Evolutionary conservation across 53 echinoderm and acorn worm species (phyloP).

Genomic region (Stichopus horrens): DNA sequence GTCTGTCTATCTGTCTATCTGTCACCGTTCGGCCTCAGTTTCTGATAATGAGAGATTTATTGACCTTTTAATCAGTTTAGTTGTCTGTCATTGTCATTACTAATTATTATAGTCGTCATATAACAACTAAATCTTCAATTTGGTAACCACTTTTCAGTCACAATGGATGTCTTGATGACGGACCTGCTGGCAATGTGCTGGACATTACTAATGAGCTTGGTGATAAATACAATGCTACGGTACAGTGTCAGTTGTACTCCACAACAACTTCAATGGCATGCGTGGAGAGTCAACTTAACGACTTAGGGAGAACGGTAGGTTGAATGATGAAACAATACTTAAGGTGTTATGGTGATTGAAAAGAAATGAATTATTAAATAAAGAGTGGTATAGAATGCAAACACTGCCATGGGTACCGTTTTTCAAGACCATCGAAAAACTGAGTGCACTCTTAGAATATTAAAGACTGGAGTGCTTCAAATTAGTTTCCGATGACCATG

Average conservation of each 20-base stretch:
- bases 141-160: neutral
- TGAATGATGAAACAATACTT: neutral
- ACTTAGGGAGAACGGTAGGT: neutral
- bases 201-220: slow-evolving; percentile 21
- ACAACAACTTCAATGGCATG: slow-evolving; percentile 28
- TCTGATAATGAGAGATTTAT: too few relatives aligned
- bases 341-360: neutral
- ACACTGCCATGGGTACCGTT: too few relatives aligned
- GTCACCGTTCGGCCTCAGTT: too few relatives aligned
- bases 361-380: neutral
- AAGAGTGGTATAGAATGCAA: neutral
- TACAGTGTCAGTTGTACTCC: slow-evolving; percentile 55
- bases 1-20: too few relatives aligned
- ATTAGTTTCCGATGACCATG: too few relatives aligned
- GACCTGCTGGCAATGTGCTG: neutral
- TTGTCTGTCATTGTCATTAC: too few relatives aligned
- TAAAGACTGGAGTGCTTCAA: too few relatives aligned
- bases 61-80: too few relatives aligned
- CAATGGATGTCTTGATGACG: slow-evolving; percentile 50
- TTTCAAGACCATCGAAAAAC: too few relatives aligned
- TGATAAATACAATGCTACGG: slow-evolving; percentile 18
- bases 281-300: slow-evolving; percentile 36
- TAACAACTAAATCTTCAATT: neutral
- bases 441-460: too few relatives aligned
- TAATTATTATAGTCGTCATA: neutral